Evolutionary conservation across 2,888 invertebrate genomes (phyloP).

Genomic region (Ennomos fuscantarius): DNA sequence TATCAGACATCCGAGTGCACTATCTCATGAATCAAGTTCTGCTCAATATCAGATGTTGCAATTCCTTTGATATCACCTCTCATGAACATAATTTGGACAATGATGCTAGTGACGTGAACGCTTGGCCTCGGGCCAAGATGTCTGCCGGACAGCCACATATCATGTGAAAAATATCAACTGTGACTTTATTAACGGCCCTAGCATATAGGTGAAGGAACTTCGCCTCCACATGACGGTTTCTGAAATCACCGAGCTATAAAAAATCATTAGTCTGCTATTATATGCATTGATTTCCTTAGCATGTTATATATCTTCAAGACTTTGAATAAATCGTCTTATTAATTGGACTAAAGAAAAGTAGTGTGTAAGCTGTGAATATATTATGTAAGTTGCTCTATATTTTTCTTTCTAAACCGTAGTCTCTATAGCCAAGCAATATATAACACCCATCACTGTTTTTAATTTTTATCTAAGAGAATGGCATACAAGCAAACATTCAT

Average conservation of each 20-base stretch:
- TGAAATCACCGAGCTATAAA: constrained; percentile 25
- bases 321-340: too few relatives aligned
- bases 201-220: constrained; percentile 39
- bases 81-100: constrained; percentile 37
- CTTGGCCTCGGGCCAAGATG: constrained; percentile 41
- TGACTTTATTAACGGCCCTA: constrained; percentile 32
- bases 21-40: constrained; percentile 26
- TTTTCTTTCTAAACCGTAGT: too few relatives aligned
- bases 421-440: too few relatives aligned
- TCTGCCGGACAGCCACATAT: constrained; percentile 32
- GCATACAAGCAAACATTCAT: too few relatives aligned
- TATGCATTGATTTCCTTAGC: too few relatives aligned
- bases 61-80: constrained; percentile 38
- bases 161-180: constrained; percentile 34
- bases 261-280: constrained; percentile 1
- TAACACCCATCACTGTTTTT: too few relatives aligned
- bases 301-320: too few relatives aligned
- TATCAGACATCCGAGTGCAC: constrained; percentile 2
- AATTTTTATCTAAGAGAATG: too few relatives aligned
- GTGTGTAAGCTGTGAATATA: background rate
- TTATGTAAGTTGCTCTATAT: too few relatives aligned
- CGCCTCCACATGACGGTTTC: constrained; percentile 8
- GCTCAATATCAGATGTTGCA: constrained; percentile 24
- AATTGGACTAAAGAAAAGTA: too few relatives aligned
- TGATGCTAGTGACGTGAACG: constrained; percentile 34